phyloP scores from a whole-genome alignment of 1,140 invertebrate species.

The Heliconius nattereri region DNA sequence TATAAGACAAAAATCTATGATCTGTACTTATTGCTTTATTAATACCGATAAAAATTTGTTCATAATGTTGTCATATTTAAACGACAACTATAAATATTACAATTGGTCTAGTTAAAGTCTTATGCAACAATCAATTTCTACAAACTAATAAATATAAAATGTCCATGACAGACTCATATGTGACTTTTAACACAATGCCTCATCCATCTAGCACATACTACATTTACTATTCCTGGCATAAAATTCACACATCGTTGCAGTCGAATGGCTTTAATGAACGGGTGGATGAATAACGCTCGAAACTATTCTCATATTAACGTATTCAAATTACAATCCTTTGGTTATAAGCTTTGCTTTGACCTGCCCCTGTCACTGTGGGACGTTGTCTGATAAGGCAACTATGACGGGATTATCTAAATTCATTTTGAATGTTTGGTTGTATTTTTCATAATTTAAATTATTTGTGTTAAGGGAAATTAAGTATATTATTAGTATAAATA shows the following conservation, averaged over 20 bases:
- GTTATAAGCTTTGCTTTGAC: slow-evolving; percentile 1
- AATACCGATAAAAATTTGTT: too few species aligned
- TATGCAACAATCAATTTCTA: background rate
- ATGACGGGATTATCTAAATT: background rate
- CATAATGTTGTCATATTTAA: too few species aligned
- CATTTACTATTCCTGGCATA: slow-evolving; percentile 21
- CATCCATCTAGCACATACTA: slow-evolving; percentile 7
- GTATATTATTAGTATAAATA: too few species aligned
- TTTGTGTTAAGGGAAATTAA: too few species aligned
- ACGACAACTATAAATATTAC: too few species aligned
- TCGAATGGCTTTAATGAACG: slow-evolving; percentile 33
- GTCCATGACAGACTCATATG: background rate
- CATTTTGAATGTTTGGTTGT: background rate
- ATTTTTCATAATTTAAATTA: too few species aligned
- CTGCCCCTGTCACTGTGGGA: background rate
- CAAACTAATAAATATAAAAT: background rate
- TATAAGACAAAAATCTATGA: too few species aligned
- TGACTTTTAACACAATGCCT: background rate
- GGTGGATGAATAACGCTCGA: slow-evolving; percentile 30
- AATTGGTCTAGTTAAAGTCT: background rate
- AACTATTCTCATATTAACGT: slow-evolving; percentile 17
- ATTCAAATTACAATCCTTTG: slow-evolving; percentile 12
- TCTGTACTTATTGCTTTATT: too few species aligned
- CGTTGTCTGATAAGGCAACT: background rate
- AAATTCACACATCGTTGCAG: slow-evolving; percentile 35